A percentile compares a stretch with the other conserved stretches of the same genome.
phyloP scores from a whole-genome alignment of 2,113 vertebrate genomes.

The Neoarius graeffei region DNA sequence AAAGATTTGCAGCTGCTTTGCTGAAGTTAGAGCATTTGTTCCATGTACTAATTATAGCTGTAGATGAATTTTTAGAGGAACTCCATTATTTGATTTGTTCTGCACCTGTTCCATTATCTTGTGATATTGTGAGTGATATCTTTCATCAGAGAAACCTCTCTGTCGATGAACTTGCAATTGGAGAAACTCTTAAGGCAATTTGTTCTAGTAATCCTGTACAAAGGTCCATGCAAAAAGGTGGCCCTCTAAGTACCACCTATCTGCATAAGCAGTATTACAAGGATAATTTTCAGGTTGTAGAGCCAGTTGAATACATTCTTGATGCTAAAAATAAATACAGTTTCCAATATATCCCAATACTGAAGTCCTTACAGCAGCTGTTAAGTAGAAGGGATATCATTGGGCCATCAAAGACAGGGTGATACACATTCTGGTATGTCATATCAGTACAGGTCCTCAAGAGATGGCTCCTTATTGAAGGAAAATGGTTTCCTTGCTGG shows the following conservation, averaged over 20 bases:
- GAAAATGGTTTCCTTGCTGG: not conserved
- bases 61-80: constrained; percentile 40
- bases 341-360: constrained; percentile 21
- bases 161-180: no score
- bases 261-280: constrained; percentile 27
- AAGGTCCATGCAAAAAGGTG: not conserved
- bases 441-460: not conserved
- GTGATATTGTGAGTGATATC: no score
- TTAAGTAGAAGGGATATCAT: constrained; percentile 15
- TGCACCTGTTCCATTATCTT: no score
- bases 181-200: constrained; percentile 31
- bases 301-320: constrained; percentile 27
- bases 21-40: constrained; percentile 45
- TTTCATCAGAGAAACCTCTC: no score
- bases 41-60: constrained; percentile 38
- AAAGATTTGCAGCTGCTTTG: constrained; percentile 38
- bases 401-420: constrained; percentile 1
- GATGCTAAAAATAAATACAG: not conserved
- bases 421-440: no score
- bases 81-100: no score
- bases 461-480: no score
- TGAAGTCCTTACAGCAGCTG: constrained; percentile 16
- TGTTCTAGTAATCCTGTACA: constrained; percentile 30
- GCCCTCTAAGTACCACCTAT: constrained; percentile 1
- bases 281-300: constrained; percentile 23